Base-by-base conservation (phyloP, 2,113 vertebrate species). In the Xyrauchen texanus region DNA sequence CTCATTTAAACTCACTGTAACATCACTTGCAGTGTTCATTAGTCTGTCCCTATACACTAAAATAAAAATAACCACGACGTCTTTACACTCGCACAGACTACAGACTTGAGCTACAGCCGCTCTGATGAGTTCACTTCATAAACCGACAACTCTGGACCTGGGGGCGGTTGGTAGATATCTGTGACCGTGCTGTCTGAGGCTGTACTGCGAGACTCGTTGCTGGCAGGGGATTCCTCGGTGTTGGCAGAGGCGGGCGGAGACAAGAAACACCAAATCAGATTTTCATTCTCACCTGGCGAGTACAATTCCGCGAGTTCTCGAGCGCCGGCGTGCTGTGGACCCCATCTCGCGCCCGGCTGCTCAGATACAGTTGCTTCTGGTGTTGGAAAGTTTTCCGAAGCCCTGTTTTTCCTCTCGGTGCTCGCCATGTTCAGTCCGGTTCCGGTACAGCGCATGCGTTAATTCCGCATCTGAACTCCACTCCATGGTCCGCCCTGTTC, bases 241-340 rank as follows among this genome's bases (percentile, higher is more conserved):
- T 44, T 45, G 16, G 44, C 61, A 76, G 72, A 64, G 64, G 53
- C 10, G n/a, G 15, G 64, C 72, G 60, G 47, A 72, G 4, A 63
- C 8, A 51, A 21, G 44, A 68, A 68, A 55, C 44, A 8, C 21
- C 52, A 57, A 73, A 8, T 51, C 44, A 6, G 1, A 47, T 8
- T 63, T 12, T 63, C 63, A 66, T 77, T 76, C 95, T 93, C 89
- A 98, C 96, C 96, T 91, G 96, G 95, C 0, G 96, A 97, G 88
- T 98, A 98, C 51, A 98, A 89, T 82, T 90, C 91, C 11, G 96
- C 95, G 79, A 98, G 90, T 85, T 98, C 96, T 9, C 90, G 93
- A 76, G 95, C 96, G 15, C 96, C 96, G 49, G 95, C 95, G 86
- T 98, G 96, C 82, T 97, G 96, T 34, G 95, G 90, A 16, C 96